Conservation (phyloP, 1,140 invertebrate genomes). For the Lethrus apterus region DNA sequence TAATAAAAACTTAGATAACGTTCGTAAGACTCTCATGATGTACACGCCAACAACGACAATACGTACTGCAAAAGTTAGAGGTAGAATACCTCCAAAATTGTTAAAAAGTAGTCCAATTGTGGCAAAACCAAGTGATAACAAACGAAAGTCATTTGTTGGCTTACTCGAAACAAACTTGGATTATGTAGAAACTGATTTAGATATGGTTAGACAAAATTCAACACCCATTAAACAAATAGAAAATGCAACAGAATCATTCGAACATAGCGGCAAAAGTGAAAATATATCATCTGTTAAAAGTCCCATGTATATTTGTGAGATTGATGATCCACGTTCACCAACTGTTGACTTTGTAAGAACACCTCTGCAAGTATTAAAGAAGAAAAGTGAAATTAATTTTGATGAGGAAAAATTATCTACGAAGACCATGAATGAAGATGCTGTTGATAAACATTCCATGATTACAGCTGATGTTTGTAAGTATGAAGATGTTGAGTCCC, state of each 20-base stretch:
- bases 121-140: conserved; percentile 19
- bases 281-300: not conserved
- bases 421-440: no score
- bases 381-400: conserved; percentile 11
- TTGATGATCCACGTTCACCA: conserved; percentile 42
- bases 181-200: conserved; percentile 37
- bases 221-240: no score
- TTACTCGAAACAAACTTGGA: conserved; percentile 38
- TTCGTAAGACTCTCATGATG: conserved; percentile 12
- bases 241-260: no score
- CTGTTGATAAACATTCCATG: no score
- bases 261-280: no score
- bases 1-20: conserved; percentile 35
- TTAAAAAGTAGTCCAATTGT: conserved; percentile 23
- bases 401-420: no score
- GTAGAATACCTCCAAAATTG: conserved; percentile 23
- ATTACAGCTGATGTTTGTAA: no score
- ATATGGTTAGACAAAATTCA: conserved; percentile 17
- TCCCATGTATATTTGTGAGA: not conserved
- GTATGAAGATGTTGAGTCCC: no score
- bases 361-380: conserved; percentile 26
- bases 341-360: conserved; percentile 42
- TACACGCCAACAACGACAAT: not conserved
- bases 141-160: conserved; percentile 33
- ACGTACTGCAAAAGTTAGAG: not conserved